phyloP scores from a whole-genome alignment of 1,140 invertebrate genomes.

The Homarus americanus region DNA sequence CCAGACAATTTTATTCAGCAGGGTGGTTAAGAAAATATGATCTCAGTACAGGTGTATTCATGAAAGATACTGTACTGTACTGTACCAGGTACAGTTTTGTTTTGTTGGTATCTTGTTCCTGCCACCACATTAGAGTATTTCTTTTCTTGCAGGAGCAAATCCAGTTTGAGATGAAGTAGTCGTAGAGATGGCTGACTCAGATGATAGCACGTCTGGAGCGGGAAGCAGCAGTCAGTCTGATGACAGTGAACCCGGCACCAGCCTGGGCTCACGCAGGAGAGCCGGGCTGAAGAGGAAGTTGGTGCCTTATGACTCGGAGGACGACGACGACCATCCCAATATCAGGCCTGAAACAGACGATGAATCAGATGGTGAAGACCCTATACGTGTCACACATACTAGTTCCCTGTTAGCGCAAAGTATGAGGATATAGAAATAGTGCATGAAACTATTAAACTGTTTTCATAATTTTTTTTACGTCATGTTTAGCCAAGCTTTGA shows the following conservation, averaged over 20 bases:
- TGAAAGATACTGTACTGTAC: too few relatives aligned
- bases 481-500: neutral
- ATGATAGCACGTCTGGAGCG: neutral
- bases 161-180: neutral
- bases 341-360: neutral
- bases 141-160: neutral
- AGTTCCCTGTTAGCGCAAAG: slow-evolving; percentile 11
- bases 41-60: too few relatives aligned
- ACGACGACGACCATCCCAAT: neutral
- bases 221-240: neutral
- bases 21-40: too few relatives aligned
- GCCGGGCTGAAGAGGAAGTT: neutral
- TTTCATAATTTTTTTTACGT: neutral
- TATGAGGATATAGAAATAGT: neutral
- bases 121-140: too few relatives aligned
- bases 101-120: too few relatives aligned
- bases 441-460: neutral
- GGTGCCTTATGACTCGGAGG: neutral
- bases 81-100: too few relatives aligned
- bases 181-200: neutral
- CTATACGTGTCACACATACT: neutral
- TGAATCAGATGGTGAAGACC: neutral
- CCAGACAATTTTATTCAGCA: too few relatives aligned
- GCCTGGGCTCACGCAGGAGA: neutral
- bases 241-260: neutral